Evolutionary conservation across 2,888 invertebrate genomes (phyloP), one percentile per base, ranked within the genome.

Genomic region (Drosophila silvestris): DNA sequence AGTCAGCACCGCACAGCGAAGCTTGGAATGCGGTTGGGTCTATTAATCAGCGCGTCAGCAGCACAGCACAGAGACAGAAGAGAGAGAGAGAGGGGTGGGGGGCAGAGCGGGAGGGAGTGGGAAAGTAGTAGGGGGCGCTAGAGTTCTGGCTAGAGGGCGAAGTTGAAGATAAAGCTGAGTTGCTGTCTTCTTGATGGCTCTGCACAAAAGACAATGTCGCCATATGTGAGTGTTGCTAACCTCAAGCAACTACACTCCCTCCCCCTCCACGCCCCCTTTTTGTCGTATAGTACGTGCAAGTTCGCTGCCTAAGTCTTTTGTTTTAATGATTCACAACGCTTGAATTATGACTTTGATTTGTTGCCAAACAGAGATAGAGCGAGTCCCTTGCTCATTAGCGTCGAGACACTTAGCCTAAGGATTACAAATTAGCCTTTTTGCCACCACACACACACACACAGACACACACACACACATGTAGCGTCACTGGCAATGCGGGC

Each of bases 301-400:
- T 90, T 90, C 77, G 91, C 83, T 87, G 85, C 91, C 84, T 91
- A 91, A 91, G 91, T 90, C 91, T 91, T 90, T 90, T 85, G 91
- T 91, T 91, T 90, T 89, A 91, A 89, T 90, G 88, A 82, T 91
- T 47, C 90, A 71, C 72, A 78, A 70, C 76, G 74, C 82, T 73
- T 82, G 91, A 89, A 77, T 82, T 91, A 89, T 91, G 91, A 91
- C 91, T 91, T 87, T 87, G 88, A 89, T 91, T 84, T 62, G 67
- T 41, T 56, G 56, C 22, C 56, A 35, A 35, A 32, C 74, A n/a
- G 10, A 54, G 41, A 44, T n/a, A 39, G 52, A 39, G 32, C 37
- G 33, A 58, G 54, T 35, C 74, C 14, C 57, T 57, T 79, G 73
- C 88, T 87, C 91, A 87, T 91, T 87, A 87, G 83, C 85, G 85